phyloP scores from a whole-genome alignment of 2,797 vertebrate species.

The Petrocephalus sullivani region DNA sequence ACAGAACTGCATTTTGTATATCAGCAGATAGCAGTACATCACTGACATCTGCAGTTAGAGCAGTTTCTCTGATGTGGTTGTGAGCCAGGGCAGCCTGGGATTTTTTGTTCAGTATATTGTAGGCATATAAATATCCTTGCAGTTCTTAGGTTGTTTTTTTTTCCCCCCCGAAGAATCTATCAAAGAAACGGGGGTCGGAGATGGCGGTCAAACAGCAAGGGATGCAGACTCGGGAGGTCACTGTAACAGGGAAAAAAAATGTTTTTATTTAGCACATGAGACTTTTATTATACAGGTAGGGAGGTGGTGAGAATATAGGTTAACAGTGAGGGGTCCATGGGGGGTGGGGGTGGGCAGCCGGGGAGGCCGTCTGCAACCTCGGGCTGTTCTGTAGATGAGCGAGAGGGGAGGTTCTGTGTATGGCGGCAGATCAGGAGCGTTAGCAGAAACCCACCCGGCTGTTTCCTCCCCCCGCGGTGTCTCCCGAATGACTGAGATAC shows the following conservation, averaged over 20 bases:
- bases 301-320: background rate
- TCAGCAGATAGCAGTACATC: background rate
- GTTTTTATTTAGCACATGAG: background rate
- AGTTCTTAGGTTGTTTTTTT: background rate
- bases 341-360: background rate
- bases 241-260: background rate
- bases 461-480: background rate
- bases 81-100: background rate
- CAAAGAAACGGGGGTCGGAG: background rate
- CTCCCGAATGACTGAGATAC: background rate
- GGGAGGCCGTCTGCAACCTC: background rate
- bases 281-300: background rate
- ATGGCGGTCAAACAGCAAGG: background rate
- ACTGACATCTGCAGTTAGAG: background rate
- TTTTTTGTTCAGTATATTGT: background rate
- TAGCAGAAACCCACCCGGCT: background rate
- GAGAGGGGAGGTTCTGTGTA: background rate
- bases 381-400: background rate
- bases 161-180: background rate
- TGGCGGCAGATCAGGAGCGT: background rate
- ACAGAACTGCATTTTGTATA: background rate
- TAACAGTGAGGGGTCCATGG: background rate
- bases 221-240: background rate
- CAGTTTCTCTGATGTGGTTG: background rate
- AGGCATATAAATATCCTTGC: background rate